A percentile compares a stretch with the other conserved stretches of the same genome.
Evolutionary conservation across 2,113 vertebrate species (phyloP).

Genomic region (Lepisosteus oculatus): DNA sequence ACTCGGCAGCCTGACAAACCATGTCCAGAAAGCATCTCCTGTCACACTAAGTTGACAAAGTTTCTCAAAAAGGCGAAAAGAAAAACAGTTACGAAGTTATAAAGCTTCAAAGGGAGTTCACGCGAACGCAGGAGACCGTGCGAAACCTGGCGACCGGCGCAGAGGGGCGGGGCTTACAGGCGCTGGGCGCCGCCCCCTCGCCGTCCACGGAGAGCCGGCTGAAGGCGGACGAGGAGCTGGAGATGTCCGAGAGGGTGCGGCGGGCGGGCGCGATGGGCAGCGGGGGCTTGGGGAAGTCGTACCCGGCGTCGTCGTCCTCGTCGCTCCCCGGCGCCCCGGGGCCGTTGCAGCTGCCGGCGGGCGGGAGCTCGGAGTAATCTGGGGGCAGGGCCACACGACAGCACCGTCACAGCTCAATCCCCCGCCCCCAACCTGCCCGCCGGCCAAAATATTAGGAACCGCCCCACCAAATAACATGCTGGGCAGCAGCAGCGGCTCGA

Average conservation of each 20-base stretch:
- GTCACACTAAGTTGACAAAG: no score
- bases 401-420: no score
- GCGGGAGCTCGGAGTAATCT: constrained; percentile 72
- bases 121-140: no score
- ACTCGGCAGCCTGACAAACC: no score
- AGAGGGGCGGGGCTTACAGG: constrained; percentile 34
- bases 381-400: background rate
- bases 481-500: no score
- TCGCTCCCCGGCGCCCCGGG: constrained; percentile 61
- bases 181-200: constrained; percentile 46
- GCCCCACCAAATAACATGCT: no score
- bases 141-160: no score
- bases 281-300: constrained; percentile 78
- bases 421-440: no score
- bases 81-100: no score
- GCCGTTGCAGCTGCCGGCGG: constrained; percentile 48
- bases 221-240: constrained; percentile 74
- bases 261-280: constrained; percentile 65
- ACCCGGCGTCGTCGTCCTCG: constrained; percentile 83
- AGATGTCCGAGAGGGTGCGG: constrained; percentile 83
- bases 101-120: no score
- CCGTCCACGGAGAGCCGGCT: constrained; percentile 73
- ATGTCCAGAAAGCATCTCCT: no score
- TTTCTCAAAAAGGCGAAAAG: background rate
- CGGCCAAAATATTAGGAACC: no score